Conservation (phyloP, 1,140 invertebrate species). For the Philaenus spumarius region DNA sequence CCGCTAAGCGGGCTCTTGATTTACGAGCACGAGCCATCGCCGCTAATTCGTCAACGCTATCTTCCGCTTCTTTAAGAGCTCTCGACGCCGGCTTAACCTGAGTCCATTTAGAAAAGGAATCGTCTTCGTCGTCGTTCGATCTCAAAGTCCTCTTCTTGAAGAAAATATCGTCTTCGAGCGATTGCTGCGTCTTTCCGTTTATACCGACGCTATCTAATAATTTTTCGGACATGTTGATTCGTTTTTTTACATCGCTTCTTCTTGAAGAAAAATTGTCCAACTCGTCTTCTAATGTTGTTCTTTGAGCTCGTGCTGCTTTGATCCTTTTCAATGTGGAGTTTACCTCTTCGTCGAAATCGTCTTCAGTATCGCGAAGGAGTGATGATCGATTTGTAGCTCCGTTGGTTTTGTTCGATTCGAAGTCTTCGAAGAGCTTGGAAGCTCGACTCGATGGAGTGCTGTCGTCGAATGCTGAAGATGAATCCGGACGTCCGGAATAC, state of each 20-base stretch:
- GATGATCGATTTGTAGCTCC: constrained; percentile 17
- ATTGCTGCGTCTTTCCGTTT: constrained; percentile 36
- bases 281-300: constrained; percentile 17
- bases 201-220: constrained; percentile 49
- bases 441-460: neutral
- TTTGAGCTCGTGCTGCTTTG: constrained; percentile 5
- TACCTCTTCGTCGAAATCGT: constrained; percentile 18
- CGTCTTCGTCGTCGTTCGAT: constrained; percentile 13
- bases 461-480: constrained; percentile 35
- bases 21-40: constrained; percentile 39
- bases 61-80: constrained; percentile 25
- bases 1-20: constrained; percentile 46
- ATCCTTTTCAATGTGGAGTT: constrained; percentile 19
- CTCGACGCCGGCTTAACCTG: constrained; percentile 38
- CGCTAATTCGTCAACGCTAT: constrained; percentile 21
- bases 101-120: constrained; percentile 46
- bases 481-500: constrained; percentile 46
- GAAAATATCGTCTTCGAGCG: constrained; percentile 26
- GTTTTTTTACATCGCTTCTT: constrained; percentile 16
- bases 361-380: constrained; percentile 8
- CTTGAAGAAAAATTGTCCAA: constrained; percentile 8
- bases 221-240: constrained; percentile 43
- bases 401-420: constrained; percentile 32
- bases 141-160: neutral
- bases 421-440: constrained; percentile 26